phyloP scores from a whole-genome alignment of 2,888 invertebrate species.

The Anoplius nigerrimus region DNA sequence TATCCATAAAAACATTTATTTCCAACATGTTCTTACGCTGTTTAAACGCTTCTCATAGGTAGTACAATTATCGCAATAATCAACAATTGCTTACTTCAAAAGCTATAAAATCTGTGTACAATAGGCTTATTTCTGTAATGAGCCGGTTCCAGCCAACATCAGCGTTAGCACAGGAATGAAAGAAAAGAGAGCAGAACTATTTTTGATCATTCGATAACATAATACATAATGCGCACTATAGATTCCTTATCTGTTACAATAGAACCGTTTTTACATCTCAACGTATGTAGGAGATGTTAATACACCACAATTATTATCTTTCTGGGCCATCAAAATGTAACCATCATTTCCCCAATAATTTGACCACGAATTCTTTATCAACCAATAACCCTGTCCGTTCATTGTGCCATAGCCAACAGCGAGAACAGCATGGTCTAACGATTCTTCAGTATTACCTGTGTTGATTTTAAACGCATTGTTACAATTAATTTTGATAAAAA shows the following conservation, averaged over 20 bases:
- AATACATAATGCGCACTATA: too few relatives aligned
- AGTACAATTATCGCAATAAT: too few relatives aligned
- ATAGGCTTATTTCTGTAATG: too few relatives aligned
- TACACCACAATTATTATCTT: conserved; percentile 96
- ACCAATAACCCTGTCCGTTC: conserved; percentile 91
- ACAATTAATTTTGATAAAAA: conserved; percentile 2
- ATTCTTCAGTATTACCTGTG: conserved; percentile 85
- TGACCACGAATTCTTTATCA: conserved; percentile 97
- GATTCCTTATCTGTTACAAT: background rate
- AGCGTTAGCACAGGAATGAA: background rate
- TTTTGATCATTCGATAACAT: background rate
- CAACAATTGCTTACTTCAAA: too few relatives aligned
- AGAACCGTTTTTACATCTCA: conserved; percentile 50
- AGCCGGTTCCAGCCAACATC: too few relatives aligned
- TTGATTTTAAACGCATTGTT: background rate
- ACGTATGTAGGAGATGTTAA: conserved; percentile 90
- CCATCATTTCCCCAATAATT: conserved; percentile 98
- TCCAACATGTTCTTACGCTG: background rate
- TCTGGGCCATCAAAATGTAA: conserved; percentile 92
- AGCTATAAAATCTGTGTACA: too few relatives aligned
- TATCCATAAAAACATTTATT: background rate
- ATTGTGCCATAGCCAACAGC: conserved; percentile 94
- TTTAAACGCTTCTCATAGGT: background rate
- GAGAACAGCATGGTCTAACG: conserved; percentile 93
- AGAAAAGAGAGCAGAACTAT: background rate